Evolutionary conservation across 2,113 vertebrate species (phyloP), one percentile per base, ranked within the genome.

Genomic region (Sylvia atricapilla): DNA sequence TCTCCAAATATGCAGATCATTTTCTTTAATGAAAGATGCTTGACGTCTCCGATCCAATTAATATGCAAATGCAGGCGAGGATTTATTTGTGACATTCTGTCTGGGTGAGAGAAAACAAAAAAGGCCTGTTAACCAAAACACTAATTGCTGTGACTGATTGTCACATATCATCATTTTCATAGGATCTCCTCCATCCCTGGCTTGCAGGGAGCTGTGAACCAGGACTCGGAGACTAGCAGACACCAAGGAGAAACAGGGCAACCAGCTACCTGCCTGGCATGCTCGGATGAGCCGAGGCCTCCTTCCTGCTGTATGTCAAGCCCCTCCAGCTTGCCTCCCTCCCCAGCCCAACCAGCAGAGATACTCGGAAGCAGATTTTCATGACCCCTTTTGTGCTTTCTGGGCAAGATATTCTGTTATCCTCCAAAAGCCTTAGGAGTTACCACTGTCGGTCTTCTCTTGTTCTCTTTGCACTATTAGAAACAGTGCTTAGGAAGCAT

Each of bases 51-150:
- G 99, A 99, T 99, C 99, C 99, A 99, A 99, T 99, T 99, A 99
- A 99, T 99, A 99, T 99, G 99, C 99, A 99, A 99, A 99, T 99
- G 99, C 98, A 98, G 99, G 99, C 98, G 98, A 99, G 99, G 99
- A 99, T 99, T 99, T 99, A 99, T 99, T 99, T 99, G 99, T 99
- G 99, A 99, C 99, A 99, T 99, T 99, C 99, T 99, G 99, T 99
- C 99, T 99, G 99, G 99, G 99, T 99, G 99, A 99, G 99, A 99
- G 99, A 99, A 99, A 99, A 99, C 99, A 99, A 99, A 99, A 99
- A 99, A 99, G 98, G 98, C 99, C 99, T 99, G 99, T 99, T 99
- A 99, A 99, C 99, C 99, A 99, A 99, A 99, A 99, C 99, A 99
- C 99, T 99, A 99, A 99, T 99, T 99, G 99, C 99, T 99, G 99